phyloP scores from a whole-genome alignment of 2,888 invertebrate species.

The Myopa testacea region DNA sequence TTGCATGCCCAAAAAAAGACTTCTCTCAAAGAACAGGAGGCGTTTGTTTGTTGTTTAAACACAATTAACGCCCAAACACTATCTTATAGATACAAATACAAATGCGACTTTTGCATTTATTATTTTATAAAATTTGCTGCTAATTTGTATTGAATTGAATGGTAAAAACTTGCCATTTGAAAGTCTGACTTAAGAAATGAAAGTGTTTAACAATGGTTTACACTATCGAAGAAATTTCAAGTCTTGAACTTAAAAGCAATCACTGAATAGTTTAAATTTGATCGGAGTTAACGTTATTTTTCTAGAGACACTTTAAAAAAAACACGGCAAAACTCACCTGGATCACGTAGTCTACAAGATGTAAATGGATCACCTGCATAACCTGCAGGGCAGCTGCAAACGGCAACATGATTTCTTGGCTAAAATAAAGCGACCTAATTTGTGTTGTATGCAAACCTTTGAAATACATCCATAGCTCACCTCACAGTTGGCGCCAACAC shows the following conservation, averaged over 20 bases:
- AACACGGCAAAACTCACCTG: constrained; percentile 71
- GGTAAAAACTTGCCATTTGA: too few species aligned
- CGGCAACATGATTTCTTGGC: constrained; percentile 80
- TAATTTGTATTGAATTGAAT: too few species aligned
- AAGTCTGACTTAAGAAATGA: too few species aligned
- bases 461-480: constrained; percentile 66
- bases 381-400: constrained; percentile 83
- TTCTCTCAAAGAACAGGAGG: neutral
- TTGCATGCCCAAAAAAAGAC: constrained; percentile 27
- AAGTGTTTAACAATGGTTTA: too few species aligned
- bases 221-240: too few species aligned
- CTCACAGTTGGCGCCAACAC: constrained; percentile 80
- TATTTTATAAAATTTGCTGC: too few species aligned
- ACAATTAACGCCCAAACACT: neutral
- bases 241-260: too few species aligned
- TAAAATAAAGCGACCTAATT: constrained; percentile 43
- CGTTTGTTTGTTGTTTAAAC: neutral
- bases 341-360: constrained; percentile 79
- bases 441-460: neutral
- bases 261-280: too few species aligned
- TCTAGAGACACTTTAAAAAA: neutral
- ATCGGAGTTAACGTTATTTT: neutral
- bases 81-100: neutral
- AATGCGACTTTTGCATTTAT: too few species aligned
- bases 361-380: constrained; percentile 83